These are phyloP conservation scores for Ambastaia sidthimunki DNA, from an alignment of 2,797 vertebrate genomes.

Conservation along the genomic window DNA sequence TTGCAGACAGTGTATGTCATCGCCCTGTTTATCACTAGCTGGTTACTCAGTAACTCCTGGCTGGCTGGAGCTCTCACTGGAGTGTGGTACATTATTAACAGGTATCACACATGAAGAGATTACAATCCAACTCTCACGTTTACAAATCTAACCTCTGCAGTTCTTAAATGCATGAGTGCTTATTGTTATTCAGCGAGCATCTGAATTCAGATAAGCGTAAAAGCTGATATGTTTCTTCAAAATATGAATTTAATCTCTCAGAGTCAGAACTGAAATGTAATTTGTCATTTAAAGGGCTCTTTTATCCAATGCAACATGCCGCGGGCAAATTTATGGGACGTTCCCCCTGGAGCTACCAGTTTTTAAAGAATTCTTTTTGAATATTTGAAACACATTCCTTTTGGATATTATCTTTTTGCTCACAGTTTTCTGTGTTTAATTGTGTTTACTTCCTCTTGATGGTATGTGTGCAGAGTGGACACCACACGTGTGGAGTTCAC, in stretches of 20 bases:
- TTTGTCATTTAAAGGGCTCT: not conserved
- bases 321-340: not conserved
- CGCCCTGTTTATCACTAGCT: slow-evolving; percentile 91
- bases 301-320: not conserved
- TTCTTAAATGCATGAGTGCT: not conserved
- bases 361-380: not conserved
- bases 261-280: slow-evolving; percentile 2
- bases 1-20: slow-evolving; percentile 92
- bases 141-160: slow-evolving; percentile 2
- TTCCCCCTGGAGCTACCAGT: not conserved
- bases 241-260: slow-evolving; percentile 10
- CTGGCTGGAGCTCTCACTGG: slow-evolving; percentile 87
- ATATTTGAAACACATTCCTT: not conserved
- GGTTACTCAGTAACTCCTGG: slow-evolving; percentile 95
- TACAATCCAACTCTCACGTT: slow-evolving; percentile 5
- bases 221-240: not conserved
- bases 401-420: not conserved
- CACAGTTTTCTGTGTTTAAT: slow-evolving; percentile 14
- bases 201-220: slow-evolving; percentile 13
- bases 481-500: slow-evolving; percentile 98
- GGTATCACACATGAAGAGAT: slow-evolving; percentile 71
- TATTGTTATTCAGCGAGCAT: slow-evolving; percentile 24
- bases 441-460: not conserved
- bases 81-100: slow-evolving; percentile 94
- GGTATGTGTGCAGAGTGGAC: slow-evolving; percentile 81